Evolutionary conservation across 2,797 vertebrate genomes (phyloP).

Genomic region (Champsocephalus esox): DNA sequence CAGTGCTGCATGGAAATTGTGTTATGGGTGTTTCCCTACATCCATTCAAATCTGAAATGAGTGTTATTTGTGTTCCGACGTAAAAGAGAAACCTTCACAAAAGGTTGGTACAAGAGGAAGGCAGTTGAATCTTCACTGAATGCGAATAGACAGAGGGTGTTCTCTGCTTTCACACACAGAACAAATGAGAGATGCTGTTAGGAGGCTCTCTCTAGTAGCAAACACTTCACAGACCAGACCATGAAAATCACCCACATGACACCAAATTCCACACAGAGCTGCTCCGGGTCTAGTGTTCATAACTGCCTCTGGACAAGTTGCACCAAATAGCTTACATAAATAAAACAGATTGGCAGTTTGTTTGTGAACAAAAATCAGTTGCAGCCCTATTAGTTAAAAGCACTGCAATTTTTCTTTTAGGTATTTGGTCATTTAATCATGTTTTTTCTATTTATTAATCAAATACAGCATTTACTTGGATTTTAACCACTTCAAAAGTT

Average conservation of each 20-base stretch:
- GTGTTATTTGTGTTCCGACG: too few species aligned
- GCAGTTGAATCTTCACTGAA: not conserved
- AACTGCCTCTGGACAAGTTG: not conserved
- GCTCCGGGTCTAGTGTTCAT: not conserved
- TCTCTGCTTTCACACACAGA: not conserved
- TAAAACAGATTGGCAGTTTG: not conserved
- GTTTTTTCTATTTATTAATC: not conserved
- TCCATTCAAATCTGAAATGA: too few species aligned
- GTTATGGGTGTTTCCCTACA: too few species aligned
- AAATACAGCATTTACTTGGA: not conserved
- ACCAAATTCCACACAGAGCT: not conserved
- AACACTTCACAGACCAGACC: not conserved
- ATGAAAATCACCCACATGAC: not conserved
- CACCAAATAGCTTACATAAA: not conserved
- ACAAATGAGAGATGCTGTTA: not conserved
- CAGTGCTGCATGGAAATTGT: too few species aligned
- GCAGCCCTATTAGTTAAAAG: not conserved
- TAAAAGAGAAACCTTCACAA: not conserved
- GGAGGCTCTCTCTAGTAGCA: not conserved
- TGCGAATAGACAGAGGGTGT: not conserved
- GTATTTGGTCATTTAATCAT: not conserved
- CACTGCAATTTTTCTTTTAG: too few species aligned
- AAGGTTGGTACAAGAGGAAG: not conserved
- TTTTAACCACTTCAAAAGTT: not conserved
- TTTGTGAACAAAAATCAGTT: not conserved